Evolutionary conservation across 1,140 invertebrate species (phyloP).

Genomic region (Episyrphus balteatus): DNA sequence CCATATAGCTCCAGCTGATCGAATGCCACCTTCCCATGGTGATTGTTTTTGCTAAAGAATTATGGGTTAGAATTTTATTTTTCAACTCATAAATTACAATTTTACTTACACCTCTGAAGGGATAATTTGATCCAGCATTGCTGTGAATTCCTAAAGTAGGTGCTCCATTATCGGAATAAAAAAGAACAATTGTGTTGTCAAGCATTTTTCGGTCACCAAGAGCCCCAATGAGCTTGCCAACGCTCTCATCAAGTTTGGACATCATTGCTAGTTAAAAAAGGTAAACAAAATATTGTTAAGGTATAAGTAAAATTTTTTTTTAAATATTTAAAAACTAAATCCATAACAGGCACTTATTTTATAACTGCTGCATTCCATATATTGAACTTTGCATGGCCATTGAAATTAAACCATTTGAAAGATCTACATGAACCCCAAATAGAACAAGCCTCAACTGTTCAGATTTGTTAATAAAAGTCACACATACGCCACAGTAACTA

Average conservation of each 20-base stretch:
- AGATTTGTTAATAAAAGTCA: too few relatives aligned
- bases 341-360: neutral
- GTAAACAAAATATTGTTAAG: constrained; percentile 7
- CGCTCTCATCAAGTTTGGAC: constrained; percentile 71
- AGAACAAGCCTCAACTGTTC: too few relatives aligned
- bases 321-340: neutral
- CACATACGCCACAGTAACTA: too few relatives aligned
- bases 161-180: constrained; percentile 68
- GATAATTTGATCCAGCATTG: constrained; percentile 80
- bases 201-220: constrained; percentile 55
- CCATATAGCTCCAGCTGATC: constrained; percentile 71
- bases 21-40: constrained; percentile 74
- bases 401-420: too few relatives aligned
- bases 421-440: too few relatives aligned
- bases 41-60: constrained; percentile 54
- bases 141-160: constrained; percentile 55
- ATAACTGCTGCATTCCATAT: too few relatives aligned
- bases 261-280: too few relatives aligned
- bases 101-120: constrained; percentile 60
- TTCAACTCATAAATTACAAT: neutral
- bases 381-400: too few relatives aligned
- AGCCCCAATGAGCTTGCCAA: constrained; percentile 61
- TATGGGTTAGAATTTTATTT: neutral
- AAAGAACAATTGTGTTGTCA: constrained; percentile 59
- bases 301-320: neutral